Evolutionary conservation across 1,140 invertebrate species (phyloP).

Genomic region (Penaeus vannamei): DNA sequence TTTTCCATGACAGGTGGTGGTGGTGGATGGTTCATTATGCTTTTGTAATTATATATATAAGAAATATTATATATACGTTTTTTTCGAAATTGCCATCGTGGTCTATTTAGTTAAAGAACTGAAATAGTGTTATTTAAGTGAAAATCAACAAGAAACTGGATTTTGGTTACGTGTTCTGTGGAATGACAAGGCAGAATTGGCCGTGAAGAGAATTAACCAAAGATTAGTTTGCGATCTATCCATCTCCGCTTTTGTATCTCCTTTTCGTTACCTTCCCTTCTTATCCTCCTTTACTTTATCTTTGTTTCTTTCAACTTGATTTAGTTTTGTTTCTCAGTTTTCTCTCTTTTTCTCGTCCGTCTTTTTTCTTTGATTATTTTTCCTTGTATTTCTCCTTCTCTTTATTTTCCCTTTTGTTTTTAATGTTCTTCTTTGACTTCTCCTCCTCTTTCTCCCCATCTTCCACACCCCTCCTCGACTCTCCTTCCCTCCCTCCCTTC

Average conservation of each 20-base stretch:
- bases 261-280: not conserved
- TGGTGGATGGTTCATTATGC: too few relatives aligned
- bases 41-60: too few relatives aligned
- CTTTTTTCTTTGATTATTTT: not conserved
- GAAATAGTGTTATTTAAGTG: too few relatives aligned
- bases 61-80: too few relatives aligned
- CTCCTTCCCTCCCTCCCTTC: slow-evolving; percentile 6
- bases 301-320: not conserved
- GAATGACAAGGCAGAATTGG: too few relatives aligned
- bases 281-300: not conserved
- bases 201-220: too few relatives aligned
- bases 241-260: not conserved
- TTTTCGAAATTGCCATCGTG: too few relatives aligned
- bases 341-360: not conserved
- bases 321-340: not conserved
- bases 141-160: too few relatives aligned
- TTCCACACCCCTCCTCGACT: not conserved
- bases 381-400: not conserved
- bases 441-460: not conserved
- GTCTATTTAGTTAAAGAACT: too few relatives aligned
- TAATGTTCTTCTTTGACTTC: not conserved
- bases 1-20: too few relatives aligned
- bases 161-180: too few relatives aligned
- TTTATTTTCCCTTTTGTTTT: not conserved
- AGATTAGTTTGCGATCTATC: too few relatives aligned